Conservation (phyloP, 2,888 invertebrate species). For the Phymatocera aterrima region DNA sequence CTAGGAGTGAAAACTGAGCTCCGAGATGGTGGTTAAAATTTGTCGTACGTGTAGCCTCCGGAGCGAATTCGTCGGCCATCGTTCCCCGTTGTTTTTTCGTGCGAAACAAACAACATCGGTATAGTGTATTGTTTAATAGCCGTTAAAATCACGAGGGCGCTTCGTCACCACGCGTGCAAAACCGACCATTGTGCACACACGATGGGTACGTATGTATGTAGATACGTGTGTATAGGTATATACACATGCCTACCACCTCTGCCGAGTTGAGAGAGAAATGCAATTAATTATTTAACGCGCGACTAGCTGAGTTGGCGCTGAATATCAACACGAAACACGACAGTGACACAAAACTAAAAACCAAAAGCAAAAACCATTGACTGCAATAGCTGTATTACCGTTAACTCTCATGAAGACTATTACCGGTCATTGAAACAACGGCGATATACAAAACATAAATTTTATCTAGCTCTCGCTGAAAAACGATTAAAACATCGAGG, state of each 20-base stretch:
- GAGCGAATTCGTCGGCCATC: too few relatives aligned
- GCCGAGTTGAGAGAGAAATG: slow-evolving; percentile 8
- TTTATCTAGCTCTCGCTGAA: too few relatives aligned
- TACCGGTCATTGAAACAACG: too few relatives aligned
- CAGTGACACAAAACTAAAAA: neutral
- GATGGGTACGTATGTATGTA: neutral
- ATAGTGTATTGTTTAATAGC: neutral
- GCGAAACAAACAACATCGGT: slow-evolving; percentile 27
- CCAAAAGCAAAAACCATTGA: neutral
- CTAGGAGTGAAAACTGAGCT: too few relatives aligned
- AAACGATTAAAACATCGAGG: too few relatives aligned
- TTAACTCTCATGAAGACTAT: too few relatives aligned
- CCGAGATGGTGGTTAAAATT: too few relatives aligned
- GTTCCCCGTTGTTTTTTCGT: slow-evolving; percentile 9
- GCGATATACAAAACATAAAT: too few relatives aligned
- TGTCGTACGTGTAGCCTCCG: too few relatives aligned
- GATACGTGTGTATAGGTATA: too few relatives aligned
- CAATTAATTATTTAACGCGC: neutral
- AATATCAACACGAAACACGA: neutral
- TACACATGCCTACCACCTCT: neutral
- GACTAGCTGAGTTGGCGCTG: slow-evolving; percentile 22
- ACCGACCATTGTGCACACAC: too few relatives aligned
- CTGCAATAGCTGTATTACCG: too few relatives aligned
- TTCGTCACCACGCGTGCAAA: neutral
- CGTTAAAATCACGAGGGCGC: neutral